Conservation (phyloP, 2,797 vertebrate species). For the Chelmon rostratus region DNA sequence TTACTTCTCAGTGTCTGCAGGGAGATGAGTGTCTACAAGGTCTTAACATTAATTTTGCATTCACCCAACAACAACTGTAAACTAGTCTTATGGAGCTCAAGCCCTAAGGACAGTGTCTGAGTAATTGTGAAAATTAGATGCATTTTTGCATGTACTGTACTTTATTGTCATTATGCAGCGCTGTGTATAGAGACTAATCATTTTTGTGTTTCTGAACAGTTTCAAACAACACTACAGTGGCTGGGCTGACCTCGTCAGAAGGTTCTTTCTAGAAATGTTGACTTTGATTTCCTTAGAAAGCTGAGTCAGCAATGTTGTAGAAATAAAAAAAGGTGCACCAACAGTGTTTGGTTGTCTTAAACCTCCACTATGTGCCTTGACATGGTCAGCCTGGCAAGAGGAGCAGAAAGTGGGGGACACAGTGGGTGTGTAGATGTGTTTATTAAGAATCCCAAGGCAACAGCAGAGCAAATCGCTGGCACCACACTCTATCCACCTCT, state of each 20-base stretch:
- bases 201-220: background rate
- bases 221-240: background rate
- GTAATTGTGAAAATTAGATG: background rate
- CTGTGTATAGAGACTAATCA: background rate
- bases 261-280: constrained; percentile 22
- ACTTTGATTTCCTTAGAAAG: constrained; percentile 46
- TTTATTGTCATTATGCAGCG: background rate
- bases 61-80: background rate
- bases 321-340: constrained; percentile 29
- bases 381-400: constrained; percentile 35
- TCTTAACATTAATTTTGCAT: background rate
- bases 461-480: constrained; percentile 83
- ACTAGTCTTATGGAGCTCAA: background rate
- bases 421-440: constrained; percentile 74
- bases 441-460: constrained; percentile 80
- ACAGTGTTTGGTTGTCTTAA: constrained; percentile 36
- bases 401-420: constrained; percentile 29
- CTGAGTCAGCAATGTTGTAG: constrained; percentile 6
- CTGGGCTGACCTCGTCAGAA: background rate
- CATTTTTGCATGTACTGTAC: background rate
- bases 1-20: background rate
- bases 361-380: constrained; percentile 41
- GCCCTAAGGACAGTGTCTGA: background rate
- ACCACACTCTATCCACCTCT: constrained; percentile 32
- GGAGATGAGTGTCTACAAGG: background rate